Percentiles rank a stretch among this genome's conserved stretches.
Conservation (phyloP, 1,140 invertebrate species). For the Paramacrobiotus metropolitanus region DNA sequence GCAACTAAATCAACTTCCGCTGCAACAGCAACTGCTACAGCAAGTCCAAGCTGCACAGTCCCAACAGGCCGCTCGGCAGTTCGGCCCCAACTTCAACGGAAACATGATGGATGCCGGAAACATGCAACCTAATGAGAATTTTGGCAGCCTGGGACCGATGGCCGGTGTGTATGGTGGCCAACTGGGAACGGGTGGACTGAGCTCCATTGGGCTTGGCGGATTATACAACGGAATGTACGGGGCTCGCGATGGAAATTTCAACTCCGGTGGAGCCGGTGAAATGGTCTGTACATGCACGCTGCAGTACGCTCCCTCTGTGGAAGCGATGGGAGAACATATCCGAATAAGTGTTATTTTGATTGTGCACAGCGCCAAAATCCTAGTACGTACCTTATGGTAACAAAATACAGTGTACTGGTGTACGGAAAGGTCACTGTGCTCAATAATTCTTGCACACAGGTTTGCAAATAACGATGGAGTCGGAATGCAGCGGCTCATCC, state of each 20-base stretch:
- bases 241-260: no score
- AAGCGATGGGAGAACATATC: neutral
- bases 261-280: no score
- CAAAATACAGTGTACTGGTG: neutral
- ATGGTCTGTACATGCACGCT: no score
- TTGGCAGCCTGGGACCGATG: neutral
- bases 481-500: neutral
- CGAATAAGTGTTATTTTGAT: neutral
- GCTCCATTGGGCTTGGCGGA: no score
- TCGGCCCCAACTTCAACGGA: neutral
- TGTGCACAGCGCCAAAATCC: no score
- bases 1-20: neutral
- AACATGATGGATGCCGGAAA: neutral
- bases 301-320: neutral
- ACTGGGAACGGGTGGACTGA: no score
- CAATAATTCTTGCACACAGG: no score
- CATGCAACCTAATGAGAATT: neutral
- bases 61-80: neutral
- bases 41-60: neutral
- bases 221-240: no score
- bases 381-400: neutral
- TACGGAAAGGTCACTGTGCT: neutral
- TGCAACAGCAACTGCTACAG: neutral
- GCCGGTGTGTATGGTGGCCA: no score
- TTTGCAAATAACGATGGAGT: neutral